Evolutionary conservation across 1,140 invertebrate genomes (phyloP), one percentile per base, ranked within the genome.

Genomic region (Geopemphigus sp.): DNA sequence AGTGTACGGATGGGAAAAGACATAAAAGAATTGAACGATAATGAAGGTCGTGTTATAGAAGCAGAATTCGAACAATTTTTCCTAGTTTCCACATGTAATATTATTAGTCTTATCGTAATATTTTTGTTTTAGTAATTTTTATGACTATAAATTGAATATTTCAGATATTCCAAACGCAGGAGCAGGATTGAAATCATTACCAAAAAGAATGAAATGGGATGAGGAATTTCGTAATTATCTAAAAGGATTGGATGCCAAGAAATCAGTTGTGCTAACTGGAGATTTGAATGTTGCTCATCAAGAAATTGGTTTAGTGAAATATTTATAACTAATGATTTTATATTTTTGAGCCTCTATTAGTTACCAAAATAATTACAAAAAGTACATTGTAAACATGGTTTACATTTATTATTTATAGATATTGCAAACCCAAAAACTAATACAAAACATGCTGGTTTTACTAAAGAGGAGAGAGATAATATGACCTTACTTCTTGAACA

Each of bases 221-320:
- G 86, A 91, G 82, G 87, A 89, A 32, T 95, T 99, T 84, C 88
- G 90, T 81, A 87, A 90, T 24, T 91, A 92, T 85, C 85, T 98
- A 12, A 90, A 92, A 83, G 86, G 91, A 68, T 87, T 99, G 24
- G 94, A 99, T 87, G 87, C 89, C 80, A 92, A 93, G 70, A 99
- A 99, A 86, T 95, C 97, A 19, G 94, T 99, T 0, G 92, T 99
- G 68, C 89, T 98, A 82, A 95, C 93, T 85, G 97, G 98, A 2
- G 98, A 99, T 86, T 91, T 99, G 88, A 99, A 99, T 88, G 97
- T 99, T 8, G 92, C 97, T 64, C 97, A 99, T 86, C 86, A 92
- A 83, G 94, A 97, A 88, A 98, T 98, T 84, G 94, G 94, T 95
- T 87, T 50, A 6, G 54, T 53, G 10, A 14, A 45, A 53, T 73